phyloP scores from a whole-genome alignment of 2,888 invertebrate species.

The Venusia cambrica region DNA sequence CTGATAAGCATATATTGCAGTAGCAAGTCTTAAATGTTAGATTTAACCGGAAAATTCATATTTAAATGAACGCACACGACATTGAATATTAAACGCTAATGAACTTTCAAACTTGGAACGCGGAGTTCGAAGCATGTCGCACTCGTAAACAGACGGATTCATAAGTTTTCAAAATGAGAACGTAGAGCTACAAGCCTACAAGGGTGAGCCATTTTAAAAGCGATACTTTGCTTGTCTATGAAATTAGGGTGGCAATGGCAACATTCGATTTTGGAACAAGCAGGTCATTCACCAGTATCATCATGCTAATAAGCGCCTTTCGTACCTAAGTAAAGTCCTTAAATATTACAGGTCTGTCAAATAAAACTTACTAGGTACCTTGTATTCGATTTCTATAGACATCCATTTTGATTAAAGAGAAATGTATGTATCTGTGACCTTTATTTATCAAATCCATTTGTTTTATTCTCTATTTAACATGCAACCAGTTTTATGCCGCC shows the following conservation, averaged over 20 bases:
- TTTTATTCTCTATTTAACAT: no score
- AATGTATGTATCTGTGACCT: no score
- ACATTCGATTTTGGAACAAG: no score
- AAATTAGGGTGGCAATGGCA: constrained; percentile 12
- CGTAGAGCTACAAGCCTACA: constrained; percentile 15
- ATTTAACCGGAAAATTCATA: constrained; percentile 39
- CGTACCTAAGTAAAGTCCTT: no score
- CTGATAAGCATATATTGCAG: constrained; percentile 4
- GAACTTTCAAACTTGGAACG: constrained; percentile 48
- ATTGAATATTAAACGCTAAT: constrained; percentile 48
- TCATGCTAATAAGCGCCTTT: no score
- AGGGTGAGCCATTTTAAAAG: constrained; percentile 14
- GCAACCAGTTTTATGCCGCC: constrained; percentile 19
- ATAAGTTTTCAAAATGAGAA: constrained; percentile 34
- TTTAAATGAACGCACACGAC: constrained; percentile 32
- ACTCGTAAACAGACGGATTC: constrained; percentile 35
- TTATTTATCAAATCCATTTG: no score
- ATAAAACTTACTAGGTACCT: no score
- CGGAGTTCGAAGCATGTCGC: constrained; percentile 25
- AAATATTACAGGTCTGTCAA: no score
- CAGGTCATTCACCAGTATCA: no score
- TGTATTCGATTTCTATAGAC: no score
- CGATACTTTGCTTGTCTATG: constrained; percentile 15
- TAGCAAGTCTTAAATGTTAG: no score
- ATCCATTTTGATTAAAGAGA: no score